Conservation (phyloP, 2,113 vertebrate genomes). For the Pituophis catenifer region DNA sequence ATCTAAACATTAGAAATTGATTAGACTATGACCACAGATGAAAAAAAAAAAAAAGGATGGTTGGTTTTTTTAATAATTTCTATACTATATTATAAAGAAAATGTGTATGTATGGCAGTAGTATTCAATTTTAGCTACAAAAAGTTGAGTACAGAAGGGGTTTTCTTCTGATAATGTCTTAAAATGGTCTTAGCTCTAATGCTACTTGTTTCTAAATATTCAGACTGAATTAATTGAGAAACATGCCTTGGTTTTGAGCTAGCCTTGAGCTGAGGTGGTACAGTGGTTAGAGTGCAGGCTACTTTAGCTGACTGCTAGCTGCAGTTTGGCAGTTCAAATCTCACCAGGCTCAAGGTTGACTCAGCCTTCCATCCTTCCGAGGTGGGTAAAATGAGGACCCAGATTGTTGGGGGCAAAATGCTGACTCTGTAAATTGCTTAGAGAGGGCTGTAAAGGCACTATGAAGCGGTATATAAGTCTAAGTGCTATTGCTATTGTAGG, state of each 20-base stretch:
- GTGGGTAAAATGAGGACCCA: too few relatives aligned
- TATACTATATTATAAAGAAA: not conserved
- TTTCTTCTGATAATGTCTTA: not conserved
- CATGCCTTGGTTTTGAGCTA: not conserved
- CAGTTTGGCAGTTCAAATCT: too few relatives aligned
- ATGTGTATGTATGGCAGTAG: not conserved
- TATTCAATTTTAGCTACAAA: not conserved
- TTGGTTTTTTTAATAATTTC: not conserved
- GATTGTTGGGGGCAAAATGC: too few relatives aligned
- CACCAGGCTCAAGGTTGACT: too few relatives aligned
- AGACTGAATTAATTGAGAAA: not conserved
- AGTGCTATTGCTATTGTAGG: not conserved
- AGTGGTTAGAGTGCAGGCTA: too few relatives aligned
- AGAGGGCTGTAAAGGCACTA: too few relatives aligned
- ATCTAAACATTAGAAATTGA: not conserved
- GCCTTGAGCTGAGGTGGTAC: too few relatives aligned
- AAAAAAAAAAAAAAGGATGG: not conserved
- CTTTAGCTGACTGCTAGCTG: too few relatives aligned
- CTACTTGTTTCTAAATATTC: not conserved
- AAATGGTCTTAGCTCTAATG: not conserved
- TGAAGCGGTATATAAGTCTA: too few relatives aligned
- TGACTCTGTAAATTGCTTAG: too few relatives aligned
- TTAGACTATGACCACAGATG: not conserved
- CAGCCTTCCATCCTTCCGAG: too few relatives aligned
- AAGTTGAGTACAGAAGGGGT: not conserved